phyloP scores from a whole-genome alignment of 2,888 invertebrate species.

The Coleophora deauratella region DNA sequence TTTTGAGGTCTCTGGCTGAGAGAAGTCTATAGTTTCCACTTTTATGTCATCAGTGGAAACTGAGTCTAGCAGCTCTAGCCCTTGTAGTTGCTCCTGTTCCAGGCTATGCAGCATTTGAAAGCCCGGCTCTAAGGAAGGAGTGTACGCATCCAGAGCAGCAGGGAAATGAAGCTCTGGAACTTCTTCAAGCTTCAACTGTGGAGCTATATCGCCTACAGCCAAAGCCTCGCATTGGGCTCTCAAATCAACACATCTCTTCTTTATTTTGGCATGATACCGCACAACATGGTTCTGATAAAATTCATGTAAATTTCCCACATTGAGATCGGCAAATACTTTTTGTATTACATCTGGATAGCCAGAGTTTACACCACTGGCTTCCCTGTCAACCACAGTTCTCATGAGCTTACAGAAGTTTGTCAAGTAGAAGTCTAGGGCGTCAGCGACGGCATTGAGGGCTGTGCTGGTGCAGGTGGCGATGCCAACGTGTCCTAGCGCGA shows the following conservation, averaged over 20 bases:
- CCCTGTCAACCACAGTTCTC: slow-evolving; percentile 52
- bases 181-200: slow-evolving; percentile 58
- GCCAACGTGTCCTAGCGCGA: slow-evolving; percentile 59
- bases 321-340: slow-evolving; percentile 61
- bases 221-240: slow-evolving; percentile 44
- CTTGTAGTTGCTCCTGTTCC: slow-evolving; percentile 73
- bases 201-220: slow-evolving; percentile 48
- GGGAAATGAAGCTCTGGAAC: slow-evolving; percentile 72
- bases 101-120: slow-evolving; percentile 79
- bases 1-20: slow-evolving; percentile 50
- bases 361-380: slow-evolving; percentile 52
- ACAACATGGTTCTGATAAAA: slow-evolving; percentile 60
- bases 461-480: slow-evolving; percentile 52
- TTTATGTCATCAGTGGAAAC: slow-evolving; percentile 57
- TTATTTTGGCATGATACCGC: slow-evolving; percentile 50
- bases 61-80: slow-evolving; percentile 54
- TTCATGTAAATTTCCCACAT: slow-evolving; percentile 54
- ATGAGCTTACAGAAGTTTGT: slow-evolving; percentile 60
- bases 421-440: slow-evolving; percentile 54
- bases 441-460: slow-evolving; percentile 50
- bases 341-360: slow-evolving; percentile 62
- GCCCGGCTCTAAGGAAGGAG: slow-evolving; percentile 76
- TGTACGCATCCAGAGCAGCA: slow-evolving; percentile 63
- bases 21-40: slow-evolving; percentile 57
- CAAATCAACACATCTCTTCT: slow-evolving; percentile 44